Evolutionary conservation across 2,113 vertebrate genomes (phyloP).

Genomic region (Sarotherodon lohbergeri): DNA sequence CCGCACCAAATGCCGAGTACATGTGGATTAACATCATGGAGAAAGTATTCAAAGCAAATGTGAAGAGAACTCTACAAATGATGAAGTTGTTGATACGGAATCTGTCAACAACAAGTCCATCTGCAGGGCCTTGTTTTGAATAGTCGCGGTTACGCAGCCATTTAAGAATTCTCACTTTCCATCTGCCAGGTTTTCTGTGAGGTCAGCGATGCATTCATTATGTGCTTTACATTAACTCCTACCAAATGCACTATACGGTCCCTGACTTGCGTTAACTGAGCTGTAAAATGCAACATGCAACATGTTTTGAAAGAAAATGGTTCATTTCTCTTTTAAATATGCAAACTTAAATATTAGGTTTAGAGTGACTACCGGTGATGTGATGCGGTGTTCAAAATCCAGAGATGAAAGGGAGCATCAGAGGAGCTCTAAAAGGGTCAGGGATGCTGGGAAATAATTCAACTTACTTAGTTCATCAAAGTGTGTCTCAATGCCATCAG

Average conservation of each 20-base stretch:
- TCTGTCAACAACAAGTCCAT: conserved; percentile 24
- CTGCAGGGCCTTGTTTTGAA: conserved; percentile 15
- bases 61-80: background rate
- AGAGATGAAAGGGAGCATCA: background rate
- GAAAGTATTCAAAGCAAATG: conserved; percentile 39
- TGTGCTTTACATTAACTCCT: background rate
- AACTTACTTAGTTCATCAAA: conserved; percentile 96
- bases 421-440: background rate
- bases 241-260: background rate
- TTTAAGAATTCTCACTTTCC: conserved; percentile 21
- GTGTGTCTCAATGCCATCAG: conserved; percentile 92
- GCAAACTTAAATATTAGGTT: background rate
- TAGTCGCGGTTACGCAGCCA: background rate
- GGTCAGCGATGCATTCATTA: background rate
- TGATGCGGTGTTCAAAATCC: background rate
- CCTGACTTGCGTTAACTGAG: background rate
- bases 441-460: background rate
- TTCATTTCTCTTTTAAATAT: background rate
- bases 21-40: conserved; percentile 36
- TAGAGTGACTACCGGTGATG: background rate
- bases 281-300: background rate
- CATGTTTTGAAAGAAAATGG: background rate
- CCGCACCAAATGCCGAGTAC: background rate
- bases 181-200: conserved; percentile 6
- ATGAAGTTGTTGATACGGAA: conserved; percentile 21